phyloP scores from a whole-genome alignment of 1,140 invertebrate species.

The Drosophila bocqueti region DNA sequence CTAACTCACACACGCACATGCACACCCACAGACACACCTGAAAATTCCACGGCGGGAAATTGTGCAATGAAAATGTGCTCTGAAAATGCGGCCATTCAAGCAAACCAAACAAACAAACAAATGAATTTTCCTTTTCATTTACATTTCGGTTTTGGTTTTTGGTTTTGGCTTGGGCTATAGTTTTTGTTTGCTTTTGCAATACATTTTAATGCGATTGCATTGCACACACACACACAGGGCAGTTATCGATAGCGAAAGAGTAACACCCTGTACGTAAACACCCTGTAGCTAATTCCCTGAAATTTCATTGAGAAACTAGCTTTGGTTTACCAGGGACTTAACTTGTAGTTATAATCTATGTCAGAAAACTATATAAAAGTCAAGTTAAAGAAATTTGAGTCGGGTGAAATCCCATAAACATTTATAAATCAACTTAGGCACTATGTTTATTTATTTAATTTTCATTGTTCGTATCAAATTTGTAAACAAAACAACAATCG shows the following conservation, averaged over 20 bases:
- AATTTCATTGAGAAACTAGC: neutral
- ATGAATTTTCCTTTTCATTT: slow-evolving; percentile 46
- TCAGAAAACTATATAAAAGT: neutral
- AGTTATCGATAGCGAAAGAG: slow-evolving; percentile 8
- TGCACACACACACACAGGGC: neutral
- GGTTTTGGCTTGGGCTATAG: slow-evolving; percentile 15
- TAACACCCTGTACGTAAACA: neutral
- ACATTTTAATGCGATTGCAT: slow-evolving; percentile 31
- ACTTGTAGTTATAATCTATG: neutral
- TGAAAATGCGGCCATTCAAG: slow-evolving; percentile 44
- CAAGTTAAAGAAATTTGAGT: neutral
- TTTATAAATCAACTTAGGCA: neutral
- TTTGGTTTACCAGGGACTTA: neutral
- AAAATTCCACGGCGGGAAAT: slow-evolving; percentile 42
- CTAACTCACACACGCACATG: neutral
- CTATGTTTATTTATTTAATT: neutral
- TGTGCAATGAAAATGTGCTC: slow-evolving; percentile 42
- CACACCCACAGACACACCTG: slow-evolving; percentile 28
- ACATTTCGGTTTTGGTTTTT: slow-evolving; percentile 32
- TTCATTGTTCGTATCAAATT: neutral
- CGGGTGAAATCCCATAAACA: neutral
- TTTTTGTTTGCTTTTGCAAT: slow-evolving; percentile 34
- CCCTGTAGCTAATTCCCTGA: neutral
- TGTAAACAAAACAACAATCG: neutral
- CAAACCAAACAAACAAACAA: slow-evolving; percentile 49